Base-by-base conservation (phyloP, 2,797 vertebrate genomes). In the Chrysocyon brachyurus region DNA sequence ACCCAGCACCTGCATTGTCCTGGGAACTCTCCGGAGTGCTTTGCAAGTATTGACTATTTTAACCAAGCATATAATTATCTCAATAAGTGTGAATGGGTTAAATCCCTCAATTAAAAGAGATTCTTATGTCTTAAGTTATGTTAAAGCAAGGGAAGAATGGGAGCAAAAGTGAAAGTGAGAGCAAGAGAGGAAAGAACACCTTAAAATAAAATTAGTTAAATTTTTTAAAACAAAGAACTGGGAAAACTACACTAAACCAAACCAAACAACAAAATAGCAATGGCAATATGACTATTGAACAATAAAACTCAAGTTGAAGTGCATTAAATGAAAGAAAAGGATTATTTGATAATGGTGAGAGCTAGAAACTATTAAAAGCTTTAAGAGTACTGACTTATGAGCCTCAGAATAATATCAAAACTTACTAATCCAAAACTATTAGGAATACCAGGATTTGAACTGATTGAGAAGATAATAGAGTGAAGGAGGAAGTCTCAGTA, bases 301-400 rank as follows among this genome's bases (percentile, higher is more conserved):
- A 77, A 57, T 28, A 56, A 81, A 73, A 31, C 54, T 95, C 31
- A 94, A 59, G 21, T 54, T 19, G 12, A 95, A 73, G 73, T 70
- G 28, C 46, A 46, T 36, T 83, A 87, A 92, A 59, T 85, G 8
- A 33, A 95, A 92, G 70, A 59, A 94, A 94, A 68, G 0, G 79
- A 70, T 59, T 57, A 49, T 83, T 46, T 91, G 52, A 59, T 90
- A 28, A 40, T 31, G n/a, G 24, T 19, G 36, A 70, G 63, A 79
- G 22, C 17, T 40, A 16, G 19, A 64, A 82, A 61, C 40, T 36
- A 19, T 16, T 40, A 70, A 93, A 94, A 40, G 17, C 15, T 75
- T 86, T 78, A 75, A 78, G 57, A 86, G 28, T 59, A 63, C 1
- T 22, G 16, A 59, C 14, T 24, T 33, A 54, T 52, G 10, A 90